phyloP scores from a whole-genome alignment of 2,113 vertebrate species.

The Callorhinus ursinus region DNA sequence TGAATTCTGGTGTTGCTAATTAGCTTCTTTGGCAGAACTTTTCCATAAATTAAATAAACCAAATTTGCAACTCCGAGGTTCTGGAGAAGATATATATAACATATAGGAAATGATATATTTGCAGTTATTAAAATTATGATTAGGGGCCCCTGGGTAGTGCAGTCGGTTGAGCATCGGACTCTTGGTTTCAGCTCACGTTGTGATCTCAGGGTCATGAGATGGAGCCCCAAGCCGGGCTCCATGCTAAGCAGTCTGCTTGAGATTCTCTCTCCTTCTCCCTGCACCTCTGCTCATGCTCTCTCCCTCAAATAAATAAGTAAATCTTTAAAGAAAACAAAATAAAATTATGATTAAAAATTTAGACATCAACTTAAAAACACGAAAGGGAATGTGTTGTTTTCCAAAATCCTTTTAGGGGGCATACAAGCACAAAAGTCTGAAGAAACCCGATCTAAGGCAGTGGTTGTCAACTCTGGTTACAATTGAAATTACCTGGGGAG shows the following conservation, averaged over 20 bases:
- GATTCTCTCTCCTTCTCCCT: background rate
- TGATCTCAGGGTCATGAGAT: background rate
- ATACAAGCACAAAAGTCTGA: background rate
- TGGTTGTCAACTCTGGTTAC: background rate
- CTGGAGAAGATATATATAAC: background rate
- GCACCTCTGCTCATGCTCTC: background rate
- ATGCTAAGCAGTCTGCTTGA: background rate
- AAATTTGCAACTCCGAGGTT: background rate
- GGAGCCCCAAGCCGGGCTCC: background rate
- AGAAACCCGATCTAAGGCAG: background rate
- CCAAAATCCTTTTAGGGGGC: background rate
- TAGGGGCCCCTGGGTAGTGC: background rate
- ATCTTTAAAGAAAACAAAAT: background rate
- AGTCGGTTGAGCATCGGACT: background rate
- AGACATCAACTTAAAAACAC: background rate
- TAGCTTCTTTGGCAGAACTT: background rate
- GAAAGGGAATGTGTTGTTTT: background rate
- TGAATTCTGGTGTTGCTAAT: slow-evolving; percentile 1
- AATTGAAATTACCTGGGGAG: background rate
- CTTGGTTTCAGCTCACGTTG: background rate
- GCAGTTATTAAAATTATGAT: background rate
- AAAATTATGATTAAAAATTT: background rate
- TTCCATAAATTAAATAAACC: background rate
- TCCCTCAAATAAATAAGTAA: background rate
- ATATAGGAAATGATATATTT: background rate